A percentile compares a stretch with the other conserved stretches of the same genome.
These are phyloP conservation scores for Chironomus striatipennis DNA, from an alignment of 1,140 invertebrate species.

Conservation along the genomic window DNA sequence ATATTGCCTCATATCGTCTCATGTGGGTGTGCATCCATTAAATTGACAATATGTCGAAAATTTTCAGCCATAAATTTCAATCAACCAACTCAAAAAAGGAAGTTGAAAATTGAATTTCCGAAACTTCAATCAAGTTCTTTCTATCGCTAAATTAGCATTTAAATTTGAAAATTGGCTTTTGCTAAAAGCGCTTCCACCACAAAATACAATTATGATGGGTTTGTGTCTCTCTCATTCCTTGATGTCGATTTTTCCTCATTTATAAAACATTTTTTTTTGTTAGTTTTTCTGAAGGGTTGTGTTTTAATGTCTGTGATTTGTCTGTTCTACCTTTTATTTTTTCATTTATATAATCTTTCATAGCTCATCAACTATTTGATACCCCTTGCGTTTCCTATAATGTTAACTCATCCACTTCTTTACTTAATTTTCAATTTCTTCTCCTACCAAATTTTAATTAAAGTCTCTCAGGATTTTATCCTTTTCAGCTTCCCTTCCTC, in stretches of 20 bases:
- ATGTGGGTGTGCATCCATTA: too few species aligned
- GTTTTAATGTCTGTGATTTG: too few species aligned
- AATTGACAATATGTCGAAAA: too few species aligned
- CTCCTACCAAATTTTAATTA: neutral
- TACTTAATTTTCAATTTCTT: too few species aligned
- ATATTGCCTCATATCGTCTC: too few species aligned
- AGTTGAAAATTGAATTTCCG: constrained; percentile 8
- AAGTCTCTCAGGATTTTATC: neutral
- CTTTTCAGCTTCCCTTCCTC: neutral
- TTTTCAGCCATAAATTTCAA: neutral
- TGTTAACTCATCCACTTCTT: too few species aligned
- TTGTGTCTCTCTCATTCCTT: neutral
- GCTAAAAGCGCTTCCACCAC: constrained; percentile 11
- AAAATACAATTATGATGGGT: neutral
- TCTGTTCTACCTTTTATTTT: too few species aligned
- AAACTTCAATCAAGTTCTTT: neutral
- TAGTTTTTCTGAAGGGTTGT: too few species aligned
- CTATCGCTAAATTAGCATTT: neutral
- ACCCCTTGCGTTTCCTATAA: too few species aligned
- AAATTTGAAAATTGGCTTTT: constrained; percentile 2
- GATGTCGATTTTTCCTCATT: neutral
- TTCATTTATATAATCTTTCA: too few species aligned
- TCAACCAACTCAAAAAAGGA: neutral
- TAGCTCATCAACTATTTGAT: too few species aligned
- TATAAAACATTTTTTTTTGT: too few species aligned